Evolutionary conservation across 2,113 vertebrate genomes (phyloP), one percentile per base, ranked within the genome.

Genomic region (Halcyon malimbica): DNA sequence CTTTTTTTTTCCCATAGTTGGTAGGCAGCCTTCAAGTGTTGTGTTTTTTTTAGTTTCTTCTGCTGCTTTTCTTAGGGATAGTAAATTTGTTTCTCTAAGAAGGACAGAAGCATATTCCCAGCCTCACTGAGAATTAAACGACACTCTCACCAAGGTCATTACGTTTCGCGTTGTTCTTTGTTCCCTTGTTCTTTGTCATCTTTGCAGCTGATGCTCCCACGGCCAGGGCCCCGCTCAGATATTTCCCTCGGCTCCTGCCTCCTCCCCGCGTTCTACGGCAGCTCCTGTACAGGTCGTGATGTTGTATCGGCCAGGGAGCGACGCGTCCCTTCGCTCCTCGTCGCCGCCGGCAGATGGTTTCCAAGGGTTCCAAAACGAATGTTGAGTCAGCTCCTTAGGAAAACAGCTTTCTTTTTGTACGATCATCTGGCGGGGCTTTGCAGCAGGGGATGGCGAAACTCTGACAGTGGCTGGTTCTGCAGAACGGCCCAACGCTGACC

Each of bases 391-490:
- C 83, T 94, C 75, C 65, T 92, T 84, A 75, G 13, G 42, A 91
- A 84, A 91, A 89, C 69, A 71, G 74, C 71, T 76, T 60, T 48
- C 51, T 87, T 89, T 78, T 71, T 94, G 48, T 82, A 56, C 84
- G 59, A 26, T 46, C 50, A 23, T 78, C 56, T 78, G 69, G 42
- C 39, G 78, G 15, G 20, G n/a, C 20, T 73, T 60, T 96, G 67
- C 65, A 93, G 77, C 84, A 89, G 65, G 53, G 69, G 41, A 80
- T 7, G 41, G 50, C 39, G 29, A 84, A 51, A 46, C 56, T 25
- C 74, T 53, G 48, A 82, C 91, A 91, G 20, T 39, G 42, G 78
- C 91, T 68, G 78, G 90, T 87, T 82, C 73, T 94, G 92, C 92
- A 84, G 46, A 95, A 87, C 53, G 54, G 31, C 60, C 82, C 51